Evolutionary conservation across 1,140 invertebrate genomes (phyloP), one percentile per base, ranked within the genome.

Genomic region (Drosophila persimilis): DNA sequence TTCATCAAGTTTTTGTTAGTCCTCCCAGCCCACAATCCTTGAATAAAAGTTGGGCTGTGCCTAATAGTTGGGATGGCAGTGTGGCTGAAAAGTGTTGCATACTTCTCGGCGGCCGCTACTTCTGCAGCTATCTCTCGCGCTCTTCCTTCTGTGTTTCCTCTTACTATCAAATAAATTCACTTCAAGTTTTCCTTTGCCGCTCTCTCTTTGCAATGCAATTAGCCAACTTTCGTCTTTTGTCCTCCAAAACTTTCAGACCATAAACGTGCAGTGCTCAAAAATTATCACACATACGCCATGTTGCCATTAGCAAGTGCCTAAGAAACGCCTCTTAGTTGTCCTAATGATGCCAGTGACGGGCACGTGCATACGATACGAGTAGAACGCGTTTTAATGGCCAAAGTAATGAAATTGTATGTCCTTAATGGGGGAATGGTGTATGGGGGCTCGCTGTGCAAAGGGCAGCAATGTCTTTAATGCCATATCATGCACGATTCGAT

Each of bases 241-340:
- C 41, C 11, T 17, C 31, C 7, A 48, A 62, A 63, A 13, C 41
- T 73, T 8, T 29, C 2, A 11, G 9, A 6, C n/a, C 29, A 48
- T 50, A 29, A 64, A 46, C 48, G 22, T 65, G 35, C 22, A 45
- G 63, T 11, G 6, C 29, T 20, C 22, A 47, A 44, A 73, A 50
- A 73, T 39, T 73, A 63, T 73, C 58, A 58, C 53, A 15, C 50
- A 55, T 50, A 73, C 58, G 58, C 59, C 52, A 41, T 56, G 58
- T 56, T 39, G 6, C 45, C 66, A 69, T 70, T 70, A 70, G 48
- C 66, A 56, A 69, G 11, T 26, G 63, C 17, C 26, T 5, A 13
- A 13, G 11, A 39, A 35, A 11, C 3, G 24, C 62, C 62, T 13
- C 54, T 62, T 54, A n/a, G 26, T 54, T 54, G 9, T 17, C 50